phyloP scores from a whole-genome alignment of 2,797 vertebrate species.

The Aselliscus stoliczkanus region DNA sequence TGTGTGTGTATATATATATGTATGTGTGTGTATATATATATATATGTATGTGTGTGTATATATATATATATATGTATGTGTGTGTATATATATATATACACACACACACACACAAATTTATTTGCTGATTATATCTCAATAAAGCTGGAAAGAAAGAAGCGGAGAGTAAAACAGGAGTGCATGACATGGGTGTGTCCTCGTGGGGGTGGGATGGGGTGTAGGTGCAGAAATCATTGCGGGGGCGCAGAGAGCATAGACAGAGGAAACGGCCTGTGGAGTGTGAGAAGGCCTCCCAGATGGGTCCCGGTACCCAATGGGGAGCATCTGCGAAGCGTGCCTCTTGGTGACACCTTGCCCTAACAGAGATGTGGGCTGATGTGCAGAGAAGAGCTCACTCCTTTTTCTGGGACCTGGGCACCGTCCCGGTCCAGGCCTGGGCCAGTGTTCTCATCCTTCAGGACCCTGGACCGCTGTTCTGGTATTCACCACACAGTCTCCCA shows the following conservation, averaged over 20 bases:
- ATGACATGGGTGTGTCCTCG: rapidly evolving
- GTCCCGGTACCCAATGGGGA: too few relatives aligned
- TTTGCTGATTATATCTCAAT: background rate
- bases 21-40: too few relatives aligned
- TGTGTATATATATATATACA: too few relatives aligned
- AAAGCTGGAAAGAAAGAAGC: background rate
- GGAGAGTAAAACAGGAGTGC: background rate
- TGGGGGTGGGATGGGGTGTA: rapidly evolving
- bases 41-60: too few relatives aligned
- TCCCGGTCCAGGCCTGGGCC: background rate
- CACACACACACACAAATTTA: too few relatives aligned
- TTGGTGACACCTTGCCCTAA: rapidly evolving
- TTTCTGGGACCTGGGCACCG: background rate
- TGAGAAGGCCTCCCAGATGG: background rate
- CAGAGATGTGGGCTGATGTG: background rate
- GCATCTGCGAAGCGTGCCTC: too few relatives aligned
- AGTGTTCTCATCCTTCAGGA: background rate
- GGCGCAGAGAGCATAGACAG: rapidly evolving
- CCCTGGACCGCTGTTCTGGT: too few relatives aligned
- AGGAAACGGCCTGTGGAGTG: rapidly evolving
- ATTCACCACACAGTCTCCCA: background rate
- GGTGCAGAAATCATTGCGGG: too few relatives aligned
- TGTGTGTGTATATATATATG: too few relatives aligned
- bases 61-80: too few relatives aligned
- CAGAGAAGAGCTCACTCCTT: background rate